phyloP scores from a whole-genome alignment of 2,113 vertebrate species.

The Oxygymnocypris stewartii region DNA sequence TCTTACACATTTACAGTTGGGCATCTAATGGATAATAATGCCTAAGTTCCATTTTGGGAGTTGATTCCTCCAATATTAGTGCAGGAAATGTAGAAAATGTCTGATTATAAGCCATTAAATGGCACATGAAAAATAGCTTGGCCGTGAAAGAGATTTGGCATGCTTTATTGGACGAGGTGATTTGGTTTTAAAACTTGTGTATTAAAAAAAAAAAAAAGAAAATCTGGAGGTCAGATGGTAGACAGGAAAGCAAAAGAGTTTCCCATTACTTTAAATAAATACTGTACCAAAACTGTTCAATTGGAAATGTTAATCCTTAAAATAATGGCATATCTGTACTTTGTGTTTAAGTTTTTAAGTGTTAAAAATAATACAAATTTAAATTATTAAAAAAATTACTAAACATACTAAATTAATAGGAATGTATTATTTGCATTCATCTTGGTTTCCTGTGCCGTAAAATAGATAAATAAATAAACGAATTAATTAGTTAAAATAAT shows the following conservation, averaged over 20 bases:
- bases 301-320: background rate
- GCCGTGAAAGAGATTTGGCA: background rate
- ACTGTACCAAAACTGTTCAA: background rate
- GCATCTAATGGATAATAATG: background rate
- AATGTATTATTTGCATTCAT: too few relatives aligned
- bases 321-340: background rate
- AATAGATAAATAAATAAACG: too few relatives aligned
- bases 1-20: background rate
- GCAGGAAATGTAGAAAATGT: background rate
- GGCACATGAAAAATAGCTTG: background rate
- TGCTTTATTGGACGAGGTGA: background rate
- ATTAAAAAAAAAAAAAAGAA: slow-evolving; percentile 57
- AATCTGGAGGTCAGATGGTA: slow-evolving; percentile 65
- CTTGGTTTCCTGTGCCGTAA: too few relatives aligned
- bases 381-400: too few relatives aligned
- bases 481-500: too few relatives aligned
- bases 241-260: slow-evolving; percentile 52
- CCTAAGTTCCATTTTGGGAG: background rate
- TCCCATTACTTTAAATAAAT: slow-evolving; percentile 66
- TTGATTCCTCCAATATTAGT: background rate
- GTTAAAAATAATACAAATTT: background rate
- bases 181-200: slow-evolving; percentile 61
- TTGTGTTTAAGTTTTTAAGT: too few relatives aligned
- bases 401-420: too few relatives aligned
- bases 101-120: background rate